These are phyloP conservation scores for Pseudomugil tenellus DNA, from an alignment of 2,797 vertebrate species.

Conservation along the genomic window DNA sequence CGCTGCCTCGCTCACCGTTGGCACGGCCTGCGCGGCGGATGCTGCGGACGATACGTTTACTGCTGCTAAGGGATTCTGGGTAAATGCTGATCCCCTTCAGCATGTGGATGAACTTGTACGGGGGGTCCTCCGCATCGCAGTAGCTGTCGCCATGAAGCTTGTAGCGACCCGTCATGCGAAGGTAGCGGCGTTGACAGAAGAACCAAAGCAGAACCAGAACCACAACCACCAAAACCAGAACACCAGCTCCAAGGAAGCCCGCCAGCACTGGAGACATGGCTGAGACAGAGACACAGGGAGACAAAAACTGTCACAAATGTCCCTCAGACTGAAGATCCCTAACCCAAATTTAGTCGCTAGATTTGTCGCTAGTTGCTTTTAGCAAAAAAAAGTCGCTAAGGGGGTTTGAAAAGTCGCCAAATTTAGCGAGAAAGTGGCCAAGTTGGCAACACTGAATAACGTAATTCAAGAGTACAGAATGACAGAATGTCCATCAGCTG, in stretches of 20 bases:
- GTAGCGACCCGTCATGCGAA: conserved; percentile 84
- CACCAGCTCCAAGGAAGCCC: conserved; percentile 93
- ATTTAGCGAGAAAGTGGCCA: too few relatives aligned
- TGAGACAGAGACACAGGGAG: conserved; percentile 68
- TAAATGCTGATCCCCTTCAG: conserved; percentile 98
- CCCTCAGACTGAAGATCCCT: too few relatives aligned
- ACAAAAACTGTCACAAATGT: too few relatives aligned
- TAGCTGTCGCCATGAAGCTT: conserved; percentile 82
- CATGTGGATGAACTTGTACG: conserved; percentile 97
- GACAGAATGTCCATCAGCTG: too few relatives aligned
- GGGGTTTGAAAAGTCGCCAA: too few relatives aligned
- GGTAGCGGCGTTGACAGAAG: conserved; percentile 91
- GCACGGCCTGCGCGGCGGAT: conserved; percentile 62
- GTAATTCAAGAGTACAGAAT: too few relatives aligned
- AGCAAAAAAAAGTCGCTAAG: too few relatives aligned
- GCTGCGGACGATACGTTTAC: conserved; percentile 88
- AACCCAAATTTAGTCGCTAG: too few relatives aligned
- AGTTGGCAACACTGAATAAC: too few relatives aligned
- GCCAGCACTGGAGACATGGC: conserved; percentile 94
- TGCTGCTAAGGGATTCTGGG: conserved; percentile 92
- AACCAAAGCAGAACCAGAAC: conserved; percentile 92
- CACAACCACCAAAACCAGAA: conserved; percentile 89
- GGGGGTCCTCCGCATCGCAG: conserved; percentile 81
- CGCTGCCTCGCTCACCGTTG: conserved; percentile 38
- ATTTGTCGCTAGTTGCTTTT: too few relatives aligned